Base-by-base conservation (phyloP, 2,797 vertebrate species). In the Hyperoplus lanceolatus region DNA sequence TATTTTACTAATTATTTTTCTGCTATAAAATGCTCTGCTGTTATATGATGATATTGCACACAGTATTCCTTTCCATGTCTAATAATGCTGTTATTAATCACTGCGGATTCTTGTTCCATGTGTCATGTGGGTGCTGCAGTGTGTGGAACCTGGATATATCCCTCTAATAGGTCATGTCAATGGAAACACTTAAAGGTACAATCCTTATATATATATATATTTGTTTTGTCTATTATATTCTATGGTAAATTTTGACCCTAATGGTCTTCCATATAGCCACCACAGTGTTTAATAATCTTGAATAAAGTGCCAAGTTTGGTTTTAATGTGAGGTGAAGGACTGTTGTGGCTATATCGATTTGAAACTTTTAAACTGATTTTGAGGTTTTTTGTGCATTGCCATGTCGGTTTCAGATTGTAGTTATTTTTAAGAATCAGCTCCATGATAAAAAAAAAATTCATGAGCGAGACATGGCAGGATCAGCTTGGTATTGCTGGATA, bases 121-220 rank as follows among this genome's bases (percentile, higher is more conserved):
- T 92, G 92, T 91, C 88, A 89, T 90, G 86, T 93, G 89, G 88
- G 85, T 90, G 88, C 91, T 90, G 90, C 93, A 94, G 93, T 94
- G 93, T 94, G 81, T 94, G 93, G 93, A 94, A 94, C 93, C 93
- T 94, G 93, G 93, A 94, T 51, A 93, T 94, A 91, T 93, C 93
- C 93, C 90, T 94, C 92, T 94, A 93, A 92, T 94, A 93, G 82
- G 67, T 93, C 90, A 90, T 88, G 89, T 90, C 92, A 94, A 78
- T 88, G 93, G 92, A 86, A 93, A 91, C 92, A 90, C 90, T 88
- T 90, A 88, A 94, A 94, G 93, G 93, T 94, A 94, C 93, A 92
- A 90, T 90, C 84, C 92, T 91, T 86, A 83, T 41, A 60, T 88
- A 55, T 42, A 59, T 56, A 38, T 41, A 56, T 9, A 14, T 11